phyloP scores from a whole-genome alignment of 30 jellyfish, hydroid and myxozoan genomes.

The Calvadosia cruxmelitensis region DNA sequence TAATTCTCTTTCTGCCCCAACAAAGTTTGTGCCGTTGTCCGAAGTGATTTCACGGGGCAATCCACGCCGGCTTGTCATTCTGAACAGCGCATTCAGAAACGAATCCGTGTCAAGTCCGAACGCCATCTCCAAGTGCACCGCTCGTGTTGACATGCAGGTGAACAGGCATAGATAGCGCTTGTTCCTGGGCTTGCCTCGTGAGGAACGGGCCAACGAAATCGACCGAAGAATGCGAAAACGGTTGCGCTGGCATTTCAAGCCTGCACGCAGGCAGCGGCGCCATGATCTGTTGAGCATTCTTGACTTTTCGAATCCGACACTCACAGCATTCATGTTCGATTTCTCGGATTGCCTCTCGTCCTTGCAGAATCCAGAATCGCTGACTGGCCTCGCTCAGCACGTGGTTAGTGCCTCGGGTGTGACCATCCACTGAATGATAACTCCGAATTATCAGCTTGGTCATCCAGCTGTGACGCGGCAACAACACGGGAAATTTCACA shows the following conservation, averaged over 20 bases:
- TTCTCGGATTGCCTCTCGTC: slow-evolving; percentile 17
- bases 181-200: slow-evolving; percentile 20
- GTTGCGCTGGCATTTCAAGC: slow-evolving; percentile 13
- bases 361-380: too few relatives aligned
- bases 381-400: too few relatives aligned
- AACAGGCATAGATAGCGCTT: slow-evolving; percentile 24
- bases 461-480: too few relatives aligned
- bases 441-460: too few relatives aligned
- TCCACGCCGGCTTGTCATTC: slow-evolving; percentile 40
- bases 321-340: slow-evolving; percentile 13
- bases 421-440: too few relatives aligned
- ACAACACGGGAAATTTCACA: too few relatives aligned
- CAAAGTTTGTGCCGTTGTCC: slow-evolving; percentile 46
- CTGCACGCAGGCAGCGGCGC: slow-evolving; percentile 31
- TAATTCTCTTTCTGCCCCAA: slow-evolving; percentile 27
- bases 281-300: slow-evolving; percentile 24
- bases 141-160: slow-evolving; percentile 35
- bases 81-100: slow-evolving; percentile 26
- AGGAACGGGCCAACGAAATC: slow-evolving; percentile 49
- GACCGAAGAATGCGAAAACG: slow-evolving; percentile 25
- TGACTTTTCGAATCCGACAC: slow-evolving; percentile 24
- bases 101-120: slow-evolving; percentile 37
- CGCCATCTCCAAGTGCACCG: slow-evolving; percentile 54
- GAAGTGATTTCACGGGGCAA: slow-evolving; percentile 18
- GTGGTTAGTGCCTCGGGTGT: too few relatives aligned